These are phyloP conservation scores for Xenotilapia flavipinnis DNA, from an alignment of 2,113 vertebrate genomes.

Conservation along the genomic window DNA sequence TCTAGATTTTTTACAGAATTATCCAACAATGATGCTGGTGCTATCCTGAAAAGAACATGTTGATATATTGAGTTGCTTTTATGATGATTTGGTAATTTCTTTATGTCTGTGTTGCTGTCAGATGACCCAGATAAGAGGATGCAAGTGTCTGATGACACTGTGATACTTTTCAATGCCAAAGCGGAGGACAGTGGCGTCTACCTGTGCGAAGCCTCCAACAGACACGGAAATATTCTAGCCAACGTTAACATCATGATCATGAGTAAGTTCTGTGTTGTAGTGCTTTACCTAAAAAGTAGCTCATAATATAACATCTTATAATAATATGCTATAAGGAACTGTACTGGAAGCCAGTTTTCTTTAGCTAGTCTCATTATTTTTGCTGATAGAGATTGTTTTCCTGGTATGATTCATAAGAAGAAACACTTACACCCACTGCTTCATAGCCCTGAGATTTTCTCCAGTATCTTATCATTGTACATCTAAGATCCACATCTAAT, in stretches of 20 bases:
- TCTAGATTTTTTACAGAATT: not conserved
- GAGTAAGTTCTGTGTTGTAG: slow-evolving; percentile 70
- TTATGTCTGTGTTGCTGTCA: slow-evolving; percentile 6
- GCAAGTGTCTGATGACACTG: slow-evolving; percentile 62
- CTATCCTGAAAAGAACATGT: not conserved
- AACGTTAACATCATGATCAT: slow-evolving; percentile 84
- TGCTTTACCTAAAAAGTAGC: not conserved
- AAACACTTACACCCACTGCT: not conserved
- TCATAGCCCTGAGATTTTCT: not conserved
- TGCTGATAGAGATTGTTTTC: not conserved
- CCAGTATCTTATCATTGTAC: not conserved
- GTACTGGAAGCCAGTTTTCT: not conserved
- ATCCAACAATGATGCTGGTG: not conserved
- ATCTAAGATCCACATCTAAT: not conserved
- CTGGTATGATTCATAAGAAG: not conserved
- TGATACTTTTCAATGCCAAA: slow-evolving; percentile 75
- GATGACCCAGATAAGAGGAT: slow-evolving; percentile 12
- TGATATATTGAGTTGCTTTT: not conserved
- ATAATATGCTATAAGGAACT: not conserved
- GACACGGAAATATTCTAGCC: slow-evolving; percentile 81
- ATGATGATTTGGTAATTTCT: not conserved
- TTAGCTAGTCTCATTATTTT: not conserved
- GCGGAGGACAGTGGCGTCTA: slow-evolving; percentile 82
- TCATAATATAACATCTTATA: not conserved
- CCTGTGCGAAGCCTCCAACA: slow-evolving; percentile 89